phyloP scores from a whole-genome alignment of 2,113 vertebrate species.

The Entomyzon cyanotis region DNA sequence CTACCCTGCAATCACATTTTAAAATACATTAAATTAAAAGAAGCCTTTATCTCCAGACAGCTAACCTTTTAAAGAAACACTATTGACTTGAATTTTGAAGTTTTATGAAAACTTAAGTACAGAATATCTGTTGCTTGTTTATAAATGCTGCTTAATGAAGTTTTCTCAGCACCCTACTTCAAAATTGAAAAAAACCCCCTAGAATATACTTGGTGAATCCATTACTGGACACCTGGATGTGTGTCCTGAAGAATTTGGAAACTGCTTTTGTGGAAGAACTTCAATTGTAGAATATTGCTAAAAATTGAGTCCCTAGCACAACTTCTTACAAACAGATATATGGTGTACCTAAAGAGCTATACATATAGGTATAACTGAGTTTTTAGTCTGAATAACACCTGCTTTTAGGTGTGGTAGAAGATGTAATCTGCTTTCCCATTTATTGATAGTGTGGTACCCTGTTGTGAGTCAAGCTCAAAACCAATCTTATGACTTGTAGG shows the following conservation, averaged over 20 bases:
- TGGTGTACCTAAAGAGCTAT: neutral
- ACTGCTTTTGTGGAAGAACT: neutral
- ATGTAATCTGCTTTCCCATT: neutral
- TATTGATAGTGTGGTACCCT: neutral
- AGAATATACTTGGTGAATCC: neutral
- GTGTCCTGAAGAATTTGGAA: neutral
- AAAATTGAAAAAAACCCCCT: neutral
- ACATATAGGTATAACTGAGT: neutral
- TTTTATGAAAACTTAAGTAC: neutral
- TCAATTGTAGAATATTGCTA: neutral
- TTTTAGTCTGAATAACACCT: neutral
- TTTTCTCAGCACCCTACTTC: neutral
- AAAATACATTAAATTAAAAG: neutral
- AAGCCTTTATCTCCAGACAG: neutral
- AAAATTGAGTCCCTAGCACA: neutral
- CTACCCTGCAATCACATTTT: neutral
- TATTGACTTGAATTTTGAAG: neutral
- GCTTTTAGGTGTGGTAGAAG: neutral
- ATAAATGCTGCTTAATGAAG: neutral
- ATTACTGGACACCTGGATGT: accelerated
- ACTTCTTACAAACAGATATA: neutral
- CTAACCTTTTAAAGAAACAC: neutral
- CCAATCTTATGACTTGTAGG: neutral
- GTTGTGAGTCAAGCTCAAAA: neutral
- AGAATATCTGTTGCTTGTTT: neutral